Base-by-base conservation (phyloP, 2,888 invertebrate species). In the Pyrgus malvae region DNA sequence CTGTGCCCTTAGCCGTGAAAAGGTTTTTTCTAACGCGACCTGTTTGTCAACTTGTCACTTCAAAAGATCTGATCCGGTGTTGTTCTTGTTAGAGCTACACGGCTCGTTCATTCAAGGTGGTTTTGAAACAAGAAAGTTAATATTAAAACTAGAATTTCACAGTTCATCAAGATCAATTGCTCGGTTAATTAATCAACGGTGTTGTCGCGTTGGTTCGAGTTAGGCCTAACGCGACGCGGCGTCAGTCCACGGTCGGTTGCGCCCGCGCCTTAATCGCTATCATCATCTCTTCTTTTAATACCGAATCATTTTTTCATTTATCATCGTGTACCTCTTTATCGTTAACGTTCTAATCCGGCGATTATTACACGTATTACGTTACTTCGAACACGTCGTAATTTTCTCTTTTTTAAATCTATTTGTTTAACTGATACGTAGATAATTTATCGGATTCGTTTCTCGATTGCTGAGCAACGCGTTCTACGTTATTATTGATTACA, bases 361-460 rank as follows among this genome's bases (percentile, higher is more conserved):
- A 84, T 85, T 85, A 87, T 85, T 83, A 83, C 78, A 79, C 76
- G 76, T 85, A 83, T 88, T 83, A 84, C 74, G 80, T 85, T 87
- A 77, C 82, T 74, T 74, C 72, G 78, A 78, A 74, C 78, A 80
- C 76, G 67, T 80, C 76, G 74, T 84, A 78, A 83, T 82, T 81
- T 80, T 73, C 70, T 73, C 73, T 72, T 67, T 67, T 23, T 67
- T 65, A 64, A 72, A 69, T 78, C 63, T 83, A 78, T 87, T 87
- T 87, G 85, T 87, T 87, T 85, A 80, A 78, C 72, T 67, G 76
- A 79, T 77, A 38, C 53, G 53, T 29, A 64, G 69, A 73, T 78
- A 77, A 78, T 80, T 80, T 80, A 74, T 80, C 66, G 73, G 68
- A 73, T 77, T 74, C 69, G 72, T 66, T 68, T 68, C 70, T 77